These are phyloP conservation scores for Dysdera silvatica DNA, from an alignment of 1,140 invertebrate genomes.

Conservation along the genomic window DNA sequence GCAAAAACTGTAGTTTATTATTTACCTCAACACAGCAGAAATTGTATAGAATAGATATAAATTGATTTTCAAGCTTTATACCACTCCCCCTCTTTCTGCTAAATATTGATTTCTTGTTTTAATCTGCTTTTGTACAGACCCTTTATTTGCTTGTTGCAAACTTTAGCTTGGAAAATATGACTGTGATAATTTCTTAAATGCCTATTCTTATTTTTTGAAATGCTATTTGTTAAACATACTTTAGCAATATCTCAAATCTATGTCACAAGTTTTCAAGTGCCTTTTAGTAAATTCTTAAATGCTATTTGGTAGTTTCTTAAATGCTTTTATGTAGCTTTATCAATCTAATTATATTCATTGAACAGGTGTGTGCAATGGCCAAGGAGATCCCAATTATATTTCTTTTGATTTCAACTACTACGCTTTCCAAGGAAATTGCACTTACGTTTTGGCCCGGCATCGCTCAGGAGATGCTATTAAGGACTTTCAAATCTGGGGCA, in stretches of 20 bases:
- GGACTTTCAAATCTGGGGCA: conserved; percentile 51
- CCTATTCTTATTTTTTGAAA: too few relatives aligned
- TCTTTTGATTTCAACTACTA: conserved; percentile 65
- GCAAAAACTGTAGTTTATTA: too few relatives aligned
- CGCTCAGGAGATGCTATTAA: conserved; percentile 36
- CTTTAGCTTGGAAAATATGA: too few relatives aligned
- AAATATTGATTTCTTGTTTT: too few relatives aligned
- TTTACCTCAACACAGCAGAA: neutral
- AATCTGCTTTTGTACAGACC: too few relatives aligned
- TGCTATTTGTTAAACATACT: too few relatives aligned
- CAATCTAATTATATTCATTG: neutral
- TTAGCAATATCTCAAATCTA: too few relatives aligned
- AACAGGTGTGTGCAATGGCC: conserved; percentile 56
- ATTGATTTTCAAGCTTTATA: too few relatives aligned
- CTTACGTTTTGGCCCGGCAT: conserved; percentile 63
- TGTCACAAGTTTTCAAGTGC: too few relatives aligned
- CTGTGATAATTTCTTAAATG: too few relatives aligned
- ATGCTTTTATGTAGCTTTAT: neutral
- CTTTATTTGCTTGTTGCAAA: too few relatives aligned
- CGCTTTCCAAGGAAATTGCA: conserved; percentile 66
- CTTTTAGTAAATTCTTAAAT: conserved; percentile 7
- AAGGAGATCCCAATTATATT: conserved; percentile 60
- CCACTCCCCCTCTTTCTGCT: too few relatives aligned
- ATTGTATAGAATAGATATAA: neutral
- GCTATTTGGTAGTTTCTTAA: neutral